Evolutionary conservation across 2,888 invertebrate species (phyloP).

Genomic region (Tolmerus cingulatus): DNA sequence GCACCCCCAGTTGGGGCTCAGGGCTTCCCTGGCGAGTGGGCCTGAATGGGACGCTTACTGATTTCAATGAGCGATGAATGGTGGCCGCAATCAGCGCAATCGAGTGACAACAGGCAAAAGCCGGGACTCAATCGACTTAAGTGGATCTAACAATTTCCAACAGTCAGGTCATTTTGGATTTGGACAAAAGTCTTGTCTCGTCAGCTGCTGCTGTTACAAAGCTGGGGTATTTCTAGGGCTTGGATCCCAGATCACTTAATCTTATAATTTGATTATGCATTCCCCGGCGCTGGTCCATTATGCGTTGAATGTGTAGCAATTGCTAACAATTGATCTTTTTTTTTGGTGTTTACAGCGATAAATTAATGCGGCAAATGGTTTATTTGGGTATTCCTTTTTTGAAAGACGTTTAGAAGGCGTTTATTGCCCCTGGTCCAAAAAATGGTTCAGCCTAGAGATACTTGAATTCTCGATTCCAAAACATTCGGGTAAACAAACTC

Average conservation of each 20-base stretch:
- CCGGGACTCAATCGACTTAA: conserved; percentile 18
- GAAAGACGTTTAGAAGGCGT: background rate
- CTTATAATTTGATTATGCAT: conserved; percentile 28
- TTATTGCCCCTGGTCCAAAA: background rate
- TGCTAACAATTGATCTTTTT: background rate
- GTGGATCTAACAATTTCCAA: background rate
- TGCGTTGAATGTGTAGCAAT: background rate
- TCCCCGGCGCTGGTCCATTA: background rate
- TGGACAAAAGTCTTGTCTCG: background rate
- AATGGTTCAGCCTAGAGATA: background rate
- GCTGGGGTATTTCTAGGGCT: background rate
- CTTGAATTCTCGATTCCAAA: background rate
- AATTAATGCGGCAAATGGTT: background rate
- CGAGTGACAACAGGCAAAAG: conserved; percentile 36
- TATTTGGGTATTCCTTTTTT: background rate
- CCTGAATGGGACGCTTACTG: conserved; percentile 27
- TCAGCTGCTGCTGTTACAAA: background rate
- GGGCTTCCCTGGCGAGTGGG: background rate
- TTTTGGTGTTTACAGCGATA: background rate
- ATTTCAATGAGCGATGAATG: conserved; percentile 23
- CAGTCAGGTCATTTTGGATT: background rate
- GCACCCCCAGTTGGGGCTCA: background rate
- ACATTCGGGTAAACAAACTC: conserved; percentile 20
- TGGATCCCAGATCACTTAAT: conserved; percentile 17
- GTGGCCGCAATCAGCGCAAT: conserved; percentile 26